A percentile compares a stretch with the other conserved stretches of the same genome.
Conservation (phyloP, 2,113 vertebrate genomes). For the Cyanoderma ruficeps region DNA sequence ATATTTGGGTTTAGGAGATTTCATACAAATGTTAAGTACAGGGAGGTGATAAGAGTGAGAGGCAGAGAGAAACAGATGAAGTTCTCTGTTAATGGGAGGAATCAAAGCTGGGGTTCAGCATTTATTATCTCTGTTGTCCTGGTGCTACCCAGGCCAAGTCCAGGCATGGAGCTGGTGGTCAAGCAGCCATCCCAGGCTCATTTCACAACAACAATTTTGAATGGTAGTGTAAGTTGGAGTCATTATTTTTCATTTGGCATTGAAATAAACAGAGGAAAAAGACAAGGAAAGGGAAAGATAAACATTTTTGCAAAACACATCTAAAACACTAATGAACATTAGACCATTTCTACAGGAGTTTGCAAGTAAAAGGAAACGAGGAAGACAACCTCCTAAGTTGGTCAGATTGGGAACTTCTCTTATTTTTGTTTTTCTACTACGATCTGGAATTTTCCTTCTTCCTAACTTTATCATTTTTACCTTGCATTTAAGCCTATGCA, state of each 20-base stretch:
- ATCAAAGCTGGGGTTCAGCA: neutral
- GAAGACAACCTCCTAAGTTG: conserved; percentile 14
- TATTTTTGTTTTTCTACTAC: neutral
- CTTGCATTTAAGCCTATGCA: conserved; percentile 17
- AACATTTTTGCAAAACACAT: conserved; percentile 35
- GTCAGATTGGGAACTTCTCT: neutral
- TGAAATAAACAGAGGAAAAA: conserved; percentile 50
- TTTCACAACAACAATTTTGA: neutral
- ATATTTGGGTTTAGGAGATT: neutral
- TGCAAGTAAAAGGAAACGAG: conserved; percentile 16
- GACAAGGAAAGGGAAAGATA: conserved; percentile 38
- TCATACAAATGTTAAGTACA: neutral
- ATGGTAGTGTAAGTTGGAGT: neutral
- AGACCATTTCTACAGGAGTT: conserved; percentile 8
- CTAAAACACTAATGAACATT: neutral
- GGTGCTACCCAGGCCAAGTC: neutral
- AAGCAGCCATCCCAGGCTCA: neutral
- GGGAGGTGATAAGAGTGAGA: neutral
- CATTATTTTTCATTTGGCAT: conserved; percentile 17
- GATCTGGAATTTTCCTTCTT: conserved; percentile 42
- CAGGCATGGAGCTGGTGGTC: too few species aligned
- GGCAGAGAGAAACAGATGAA: neutral
- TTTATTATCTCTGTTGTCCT: neutral
- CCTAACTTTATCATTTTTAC: conserved; percentile 29
- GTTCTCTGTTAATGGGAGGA: neutral